Evolutionary conservation across 1,140 invertebrate species (phyloP), one percentile per base, ranked within the genome.

Genomic region (Drusus annulatus): DNA sequence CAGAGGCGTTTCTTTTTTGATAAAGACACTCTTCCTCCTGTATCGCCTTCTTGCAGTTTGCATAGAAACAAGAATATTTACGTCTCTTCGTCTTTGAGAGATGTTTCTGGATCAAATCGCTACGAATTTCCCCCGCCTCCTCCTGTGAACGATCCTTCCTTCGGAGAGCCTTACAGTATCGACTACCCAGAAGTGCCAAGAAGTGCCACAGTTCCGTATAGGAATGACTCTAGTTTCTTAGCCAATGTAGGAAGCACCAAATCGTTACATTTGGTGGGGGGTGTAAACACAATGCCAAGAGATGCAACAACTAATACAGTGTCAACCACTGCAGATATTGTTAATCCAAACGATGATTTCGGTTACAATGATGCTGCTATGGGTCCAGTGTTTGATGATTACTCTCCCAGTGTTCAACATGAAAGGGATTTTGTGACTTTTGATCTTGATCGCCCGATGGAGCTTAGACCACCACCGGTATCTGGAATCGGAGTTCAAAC

Each of bases 111-210:
- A 0, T 91, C 90, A 3, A 89, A 87, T 19, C 83, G 89, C 19
- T 92, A 91, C 81, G 91, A 91, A 19, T 91, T 91, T 79, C 90
- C 89, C 54, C 86, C 86, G 25, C 91, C 81, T 3, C 91, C 81
- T 3, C 81, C 81, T 50, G 78, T 74, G 8, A 50, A 63, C 50
- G 76, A 68, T 15, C 54, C 52, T 10, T 69, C 79, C 0, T 83
- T 74, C 31, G 79, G 79, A 51, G 81, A 83, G 50, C 81, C 81
- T 8, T 83, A 83, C 36, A 63, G 36, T 45, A 52, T 31, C 16
- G 88, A 89, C 69, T 89, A 88, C 63, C 87, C 88, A 78, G 89
- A 90, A 71, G 86, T 89, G 10, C 87, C 89, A 16, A 88, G 89
- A 81, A 90, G 87, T 81, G 87, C 88, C 4, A 88, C 88, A 0